Evolutionary conservation across 1,140 invertebrate species (phyloP).

Genomic region (Hypothenemus hampei): DNA sequence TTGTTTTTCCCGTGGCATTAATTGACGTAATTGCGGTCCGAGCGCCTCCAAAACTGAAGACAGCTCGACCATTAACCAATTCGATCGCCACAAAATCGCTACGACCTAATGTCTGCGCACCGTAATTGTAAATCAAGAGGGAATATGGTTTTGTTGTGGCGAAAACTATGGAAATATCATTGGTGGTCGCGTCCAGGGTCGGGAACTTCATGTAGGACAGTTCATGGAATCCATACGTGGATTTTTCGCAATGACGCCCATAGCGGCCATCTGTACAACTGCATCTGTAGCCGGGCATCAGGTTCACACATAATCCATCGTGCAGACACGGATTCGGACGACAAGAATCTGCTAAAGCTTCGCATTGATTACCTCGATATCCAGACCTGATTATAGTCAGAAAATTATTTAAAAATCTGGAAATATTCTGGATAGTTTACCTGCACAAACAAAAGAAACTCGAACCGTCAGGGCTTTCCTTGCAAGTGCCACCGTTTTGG

Average conservation of each 20-base stretch:
- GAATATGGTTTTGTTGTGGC: slow-evolving; percentile 84
- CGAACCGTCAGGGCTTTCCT: slow-evolving; percentile 76
- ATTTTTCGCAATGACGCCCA: slow-evolving; percentile 83
- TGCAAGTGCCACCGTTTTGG: slow-evolving; percentile 83
- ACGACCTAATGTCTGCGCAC: slow-evolving; percentile 74
- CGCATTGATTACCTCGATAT: slow-evolving; percentile 83
- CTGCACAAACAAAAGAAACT: slow-evolving; percentile 87
- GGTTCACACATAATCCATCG: slow-evolving; percentile 76
- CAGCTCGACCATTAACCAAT: slow-evolving; percentile 71
- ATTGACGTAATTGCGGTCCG: slow-evolving; percentile 79
- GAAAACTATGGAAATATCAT: slow-evolving; percentile 87
- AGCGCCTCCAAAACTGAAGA: slow-evolving; percentile 86
- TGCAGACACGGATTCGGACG: slow-evolving; percentile 84
- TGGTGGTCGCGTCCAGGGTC: slow-evolving; percentile 76
- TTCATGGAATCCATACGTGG: slow-evolving; percentile 83
- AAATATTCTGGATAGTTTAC: background rate
- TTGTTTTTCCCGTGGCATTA: slow-evolving; percentile 54
- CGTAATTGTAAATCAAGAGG: slow-evolving; percentile 86
- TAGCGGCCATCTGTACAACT: slow-evolving; percentile 82
- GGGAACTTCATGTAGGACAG: slow-evolving; percentile 87
- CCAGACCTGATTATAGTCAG: slow-evolving; percentile 52
- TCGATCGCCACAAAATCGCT: slow-evolving; percentile 92
- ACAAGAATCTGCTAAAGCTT: slow-evolving; percentile 79
- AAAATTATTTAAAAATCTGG: background rate
- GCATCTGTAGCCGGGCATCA: slow-evolving; percentile 81